Evolutionary conservation across 2,888 invertebrate genomes (phyloP), one percentile per base, ranked within the genome.

Genomic region (Heliconius cydno): DNA sequence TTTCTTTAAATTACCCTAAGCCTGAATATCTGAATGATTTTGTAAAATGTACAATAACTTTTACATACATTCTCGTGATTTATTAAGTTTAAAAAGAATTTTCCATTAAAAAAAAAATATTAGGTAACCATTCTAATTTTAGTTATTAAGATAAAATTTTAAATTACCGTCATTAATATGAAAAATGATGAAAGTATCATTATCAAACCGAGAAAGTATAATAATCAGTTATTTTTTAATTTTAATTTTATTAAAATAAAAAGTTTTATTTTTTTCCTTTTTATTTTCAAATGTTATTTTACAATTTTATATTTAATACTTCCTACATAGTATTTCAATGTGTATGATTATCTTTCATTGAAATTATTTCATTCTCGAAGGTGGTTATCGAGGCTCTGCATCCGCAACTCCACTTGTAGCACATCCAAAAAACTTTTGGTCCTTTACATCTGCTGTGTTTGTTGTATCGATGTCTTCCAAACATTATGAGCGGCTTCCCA

Each of bases 381-480:
- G 91, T 91, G 34, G 87, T 86, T 2, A 92, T 83, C 3, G 87
- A 87, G 0, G 90, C 87, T 9, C 89, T 84, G 79, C 91, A 92
- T 3, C 88, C 87, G 0, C 72, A 19, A 80, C 85, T 83, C 67
- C 83, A 81, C 76, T 85, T 88, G 22, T 78, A 79, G 78, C 89
- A 89, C 41, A 83, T 82, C 87, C 89, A 88, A 15, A 85, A 83
- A 1, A 77, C 83, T 79, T 84, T 87, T 3, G 82, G 30, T 1
- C 87, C 86, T 7, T 79, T 82, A 38, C 80, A 81, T 3, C 82
- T 80, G 60, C 82, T 81, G 57, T 84, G 81, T n/a, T 83, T 85
- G 79, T 88, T 86, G 79, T 84, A 89, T 22, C 87, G 81, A 70
- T 86, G 84, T 3, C 68, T 60, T 3, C 85, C 85, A 1, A 86